A percentile compares a stretch with the other conserved stretches of the same genome.
These are phyloP conservation scores for Varanus komodoensis DNA, from an alignment of 2,113 vertebrate species.

Conservation along the genomic window DNA sequence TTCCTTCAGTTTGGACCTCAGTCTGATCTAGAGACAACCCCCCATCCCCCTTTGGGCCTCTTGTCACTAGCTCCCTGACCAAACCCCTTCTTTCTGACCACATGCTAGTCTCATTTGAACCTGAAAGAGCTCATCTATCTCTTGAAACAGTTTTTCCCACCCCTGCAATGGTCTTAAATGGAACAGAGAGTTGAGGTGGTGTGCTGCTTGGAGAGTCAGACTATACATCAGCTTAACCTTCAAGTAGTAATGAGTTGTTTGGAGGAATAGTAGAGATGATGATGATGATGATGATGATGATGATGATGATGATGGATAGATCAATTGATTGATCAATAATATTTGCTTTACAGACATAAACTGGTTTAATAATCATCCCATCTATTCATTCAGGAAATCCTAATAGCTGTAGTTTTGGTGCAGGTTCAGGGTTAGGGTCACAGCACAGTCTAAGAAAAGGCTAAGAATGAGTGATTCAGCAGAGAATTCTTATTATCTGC, in stretches of 20 bases:
- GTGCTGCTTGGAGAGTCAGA: too few relatives aligned
- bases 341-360: neutral
- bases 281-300: too few relatives aligned
- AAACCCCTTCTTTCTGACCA: neutral
- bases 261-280: neutral
- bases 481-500: neutral
- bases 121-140: neutral
- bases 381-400: neutral
- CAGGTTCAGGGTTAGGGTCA: too few relatives aligned
- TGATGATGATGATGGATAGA: too few relatives aligned
- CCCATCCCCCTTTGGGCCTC: neutral
- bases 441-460: too few relatives aligned
- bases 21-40: neutral
- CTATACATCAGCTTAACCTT: too few relatives aligned
- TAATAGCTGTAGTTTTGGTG: neutral
- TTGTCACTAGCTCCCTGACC: neutral
- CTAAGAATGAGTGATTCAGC: neutral
- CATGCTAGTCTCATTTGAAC: neutral
- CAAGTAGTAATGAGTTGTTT: neutral
- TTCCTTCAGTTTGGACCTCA: neutral
- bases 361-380: neutral
- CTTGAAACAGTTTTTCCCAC: neutral
- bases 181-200: neutral
- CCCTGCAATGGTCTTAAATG: neutral
- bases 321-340: neutral